phyloP scores from a whole-genome alignment of 2,797 vertebrate genomes.

The Rhinogobio ventralis region DNA sequence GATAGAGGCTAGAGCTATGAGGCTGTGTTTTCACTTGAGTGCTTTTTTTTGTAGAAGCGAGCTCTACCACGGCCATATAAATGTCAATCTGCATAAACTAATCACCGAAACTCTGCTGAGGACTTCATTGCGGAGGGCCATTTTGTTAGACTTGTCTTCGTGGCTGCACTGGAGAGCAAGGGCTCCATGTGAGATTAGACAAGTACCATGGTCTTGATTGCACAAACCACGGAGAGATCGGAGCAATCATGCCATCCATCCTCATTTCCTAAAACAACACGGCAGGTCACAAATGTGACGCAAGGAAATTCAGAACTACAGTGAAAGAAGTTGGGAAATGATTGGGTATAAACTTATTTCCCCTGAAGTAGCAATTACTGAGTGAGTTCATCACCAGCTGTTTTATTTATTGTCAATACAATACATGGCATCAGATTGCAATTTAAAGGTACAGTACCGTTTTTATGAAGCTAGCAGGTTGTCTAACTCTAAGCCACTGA shows the following conservation, averaged over 20 bases:
- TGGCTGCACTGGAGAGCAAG: constrained; percentile 47
- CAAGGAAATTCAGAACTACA: constrained; percentile 34
- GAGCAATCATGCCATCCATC: constrained; percentile 69
- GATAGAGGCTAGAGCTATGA: constrained; percentile 49
- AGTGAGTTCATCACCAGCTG: constrained; percentile 29
- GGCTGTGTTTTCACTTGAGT: constrained; percentile 50
- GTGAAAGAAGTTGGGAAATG: constrained; percentile 38
- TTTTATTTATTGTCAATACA: constrained; percentile 63
- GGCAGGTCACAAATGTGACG: constrained; percentile 32
- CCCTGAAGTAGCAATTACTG: constrained; percentile 22
- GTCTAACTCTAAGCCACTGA: neutral
- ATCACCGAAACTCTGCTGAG: constrained; percentile 64
- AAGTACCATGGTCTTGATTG: constrained; percentile 74
- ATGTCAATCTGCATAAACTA: constrained; percentile 63
- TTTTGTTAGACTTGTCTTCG: constrained; percentile 61
- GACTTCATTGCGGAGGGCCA: constrained; percentile 63
- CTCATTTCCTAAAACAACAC: constrained; percentile 43
- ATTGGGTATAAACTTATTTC: constrained; percentile 33
- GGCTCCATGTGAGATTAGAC: constrained; percentile 72
- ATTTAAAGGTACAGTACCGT: constrained; percentile 24
- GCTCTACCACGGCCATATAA: constrained; percentile 57
- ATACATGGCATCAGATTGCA: constrained; percentile 30
- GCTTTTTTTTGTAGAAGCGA: constrained; percentile 43
- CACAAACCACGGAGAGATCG: constrained; percentile 70
- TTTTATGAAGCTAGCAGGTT: neutral